Conservation (phyloP, 2,888 invertebrate genomes). For the Drosophila paracracens region DNA sequence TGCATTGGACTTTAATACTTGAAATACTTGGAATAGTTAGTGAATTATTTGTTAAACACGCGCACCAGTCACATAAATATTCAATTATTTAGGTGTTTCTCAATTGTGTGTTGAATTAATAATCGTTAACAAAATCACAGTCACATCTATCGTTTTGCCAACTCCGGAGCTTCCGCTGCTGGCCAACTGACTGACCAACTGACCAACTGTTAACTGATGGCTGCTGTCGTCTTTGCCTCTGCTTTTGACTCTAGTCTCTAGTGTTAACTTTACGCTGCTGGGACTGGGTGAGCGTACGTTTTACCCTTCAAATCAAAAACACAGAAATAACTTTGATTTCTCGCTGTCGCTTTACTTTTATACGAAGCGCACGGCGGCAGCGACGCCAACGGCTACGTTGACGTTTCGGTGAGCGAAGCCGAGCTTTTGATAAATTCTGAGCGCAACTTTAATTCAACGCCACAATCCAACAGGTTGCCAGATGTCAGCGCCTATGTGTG, state of each 20-base stretch:
- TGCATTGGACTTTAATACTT: slow-evolving; percentile 38
- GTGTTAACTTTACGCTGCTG: slow-evolving; percentile 65
- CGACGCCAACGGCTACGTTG: slow-evolving; percentile 33
- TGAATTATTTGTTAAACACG: slow-evolving; percentile 33
- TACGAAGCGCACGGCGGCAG: slow-evolving; percentile 68
- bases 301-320: slow-evolving; percentile 84
- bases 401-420: slow-evolving; percentile 60
- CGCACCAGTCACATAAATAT: slow-evolving; percentile 39
- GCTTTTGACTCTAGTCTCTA: slow-evolving; percentile 23
- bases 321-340: slow-evolving; percentile 85
- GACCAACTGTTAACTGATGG: slow-evolving; percentile 46
- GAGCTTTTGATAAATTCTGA: slow-evolving; percentile 76
- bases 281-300: slow-evolving; percentile 72
- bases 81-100: slow-evolving; percentile 5
- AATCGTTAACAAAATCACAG: slow-evolving; percentile 38
- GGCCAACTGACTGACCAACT: slow-evolving; percentile 53
- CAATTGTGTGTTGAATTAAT: slow-evolving; percentile 19
- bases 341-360: slow-evolving; percentile 84
- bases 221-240: slow-evolving; percentile 28
- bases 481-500: slow-evolving; percentile 36
- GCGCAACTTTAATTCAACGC: slow-evolving; percentile 55
- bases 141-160: slow-evolving; percentile 43
- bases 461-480: slow-evolving; percentile 60
- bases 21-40: slow-evolving; percentile 31
- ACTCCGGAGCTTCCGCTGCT: slow-evolving; percentile 30